phyloP scores from a whole-genome alignment of 2,888 invertebrate genomes.

The Boloria euphrosyne region DNA sequence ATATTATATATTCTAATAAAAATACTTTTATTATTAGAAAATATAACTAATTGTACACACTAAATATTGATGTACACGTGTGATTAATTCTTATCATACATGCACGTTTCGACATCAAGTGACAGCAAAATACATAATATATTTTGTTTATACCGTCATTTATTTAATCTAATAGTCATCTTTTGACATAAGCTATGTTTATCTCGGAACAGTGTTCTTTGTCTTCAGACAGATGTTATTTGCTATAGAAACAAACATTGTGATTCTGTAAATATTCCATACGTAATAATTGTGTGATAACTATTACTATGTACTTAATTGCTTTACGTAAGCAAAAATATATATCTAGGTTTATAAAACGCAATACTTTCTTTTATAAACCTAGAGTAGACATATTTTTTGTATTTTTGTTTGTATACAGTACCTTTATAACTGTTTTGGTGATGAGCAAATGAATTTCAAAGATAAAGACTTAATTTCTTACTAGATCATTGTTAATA shows the following conservation, averaged over 20 bases:
- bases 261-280: conserved; percentile 14
- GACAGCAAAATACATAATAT: neutral
- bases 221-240: conserved; percentile 8
- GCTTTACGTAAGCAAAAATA: no score
- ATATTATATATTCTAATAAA: no score
- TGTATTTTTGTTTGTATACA: no score
- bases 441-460: no score
- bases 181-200: neutral
- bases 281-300: neutral
- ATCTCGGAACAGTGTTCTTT: conserved; percentile 4
- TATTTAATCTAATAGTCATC: conserved; percentile 17
- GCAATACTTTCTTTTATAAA: no score
- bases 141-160: conserved; percentile 4
- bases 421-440: no score
- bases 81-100: conserved; percentile 15
- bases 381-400: no score
- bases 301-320: no score
- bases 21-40: neutral
- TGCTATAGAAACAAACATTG: neutral
- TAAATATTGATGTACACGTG: neutral
- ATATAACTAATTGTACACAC: neutral
- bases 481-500: no score
- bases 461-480: no score
- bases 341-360: no score
- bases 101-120: conserved; percentile 10